Evolutionary conservation across 2,113 vertebrate genomes (phyloP).

Genomic region (Jaculus jaculus): DNA sequence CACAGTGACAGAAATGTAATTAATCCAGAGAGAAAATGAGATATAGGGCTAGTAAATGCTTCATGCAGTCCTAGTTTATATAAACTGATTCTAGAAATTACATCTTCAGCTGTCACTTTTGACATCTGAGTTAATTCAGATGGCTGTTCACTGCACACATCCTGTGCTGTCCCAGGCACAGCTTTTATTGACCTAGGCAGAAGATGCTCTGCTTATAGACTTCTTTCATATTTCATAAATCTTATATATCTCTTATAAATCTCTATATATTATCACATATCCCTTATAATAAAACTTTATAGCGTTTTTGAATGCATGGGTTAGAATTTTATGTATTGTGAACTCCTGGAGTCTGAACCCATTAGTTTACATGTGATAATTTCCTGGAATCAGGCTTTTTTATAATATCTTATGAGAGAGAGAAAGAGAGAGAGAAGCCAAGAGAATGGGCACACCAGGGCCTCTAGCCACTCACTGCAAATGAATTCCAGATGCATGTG

Average conservation of each 20-base stretch:
- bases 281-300: not conserved
- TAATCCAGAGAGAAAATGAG: not conserved
- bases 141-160: not conserved
- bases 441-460: too few relatives aligned
- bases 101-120: not conserved
- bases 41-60: not conserved
- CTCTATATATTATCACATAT: not conserved
- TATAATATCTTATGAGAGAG: too few relatives aligned
- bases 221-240: conserved; percentile 39
- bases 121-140: not conserved
- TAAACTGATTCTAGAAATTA: not conserved
- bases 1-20: not conserved
- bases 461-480: too few relatives aligned
- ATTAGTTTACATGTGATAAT: too few relatives aligned
- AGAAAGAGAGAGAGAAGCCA: too few relatives aligned
- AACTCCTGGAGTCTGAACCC: not conserved
- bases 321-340: not conserved
- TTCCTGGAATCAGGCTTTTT: too few relatives aligned
- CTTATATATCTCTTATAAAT: not conserved
- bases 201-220: not conserved
- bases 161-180: not conserved
- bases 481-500: too few relatives aligned
- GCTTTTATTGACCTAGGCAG: not conserved
- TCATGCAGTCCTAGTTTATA: not conserved
- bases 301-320: not conserved